Base-by-base conservation (phyloP, 2,888 invertebrate species). In the Drosophila kambysellisi region DNA sequence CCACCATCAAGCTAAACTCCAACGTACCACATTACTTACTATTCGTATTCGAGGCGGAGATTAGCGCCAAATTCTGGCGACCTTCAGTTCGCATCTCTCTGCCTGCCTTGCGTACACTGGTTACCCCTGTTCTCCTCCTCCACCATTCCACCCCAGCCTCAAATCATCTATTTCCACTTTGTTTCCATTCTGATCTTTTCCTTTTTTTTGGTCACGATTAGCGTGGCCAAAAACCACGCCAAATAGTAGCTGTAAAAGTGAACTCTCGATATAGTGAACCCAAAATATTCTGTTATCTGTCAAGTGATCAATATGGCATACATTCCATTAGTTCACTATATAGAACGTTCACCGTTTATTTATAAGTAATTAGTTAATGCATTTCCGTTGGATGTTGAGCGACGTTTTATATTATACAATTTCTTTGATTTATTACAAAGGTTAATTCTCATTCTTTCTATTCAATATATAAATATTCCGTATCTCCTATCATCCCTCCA, bases 1-100 rank as follows among this genome's bases (percentile, higher is more conserved):
- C 87, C 83, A 86, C 59, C 67, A 81, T 54, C 62, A 78, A 85
- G 66, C 70, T 79, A 81, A 81, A 46, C 60, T 54, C 59, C 69
- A 51, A 46, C 43, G 51, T 70, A 69, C 59, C 41, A 46, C 25
- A 46, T 46, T 46, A 46, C 25, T 25, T 46, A 58, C 41, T 69
- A 46, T 52, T 71, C 41, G 61, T 71, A 53, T 60, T 46, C 30
- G 33, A 69, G 52, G 39, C 52, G 71, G 52, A 60, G 29, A 52
- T 46, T 35, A 53, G 43, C 53, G 65, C 51, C 54, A 20, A n/a
- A 48, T 51, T 73, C 39, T 62, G 77, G 72, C 67, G 72, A 29
- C 35, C 17, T 53, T 79, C 46, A 33, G 46, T 62, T 69, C 50
- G 46, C 74, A 72, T 54, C 53, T 51, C 35, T 59, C 50, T 53